Evolutionary conservation across 2,888 invertebrate genomes (phyloP).

Genomic region (Rotaria socialis): DNA sequence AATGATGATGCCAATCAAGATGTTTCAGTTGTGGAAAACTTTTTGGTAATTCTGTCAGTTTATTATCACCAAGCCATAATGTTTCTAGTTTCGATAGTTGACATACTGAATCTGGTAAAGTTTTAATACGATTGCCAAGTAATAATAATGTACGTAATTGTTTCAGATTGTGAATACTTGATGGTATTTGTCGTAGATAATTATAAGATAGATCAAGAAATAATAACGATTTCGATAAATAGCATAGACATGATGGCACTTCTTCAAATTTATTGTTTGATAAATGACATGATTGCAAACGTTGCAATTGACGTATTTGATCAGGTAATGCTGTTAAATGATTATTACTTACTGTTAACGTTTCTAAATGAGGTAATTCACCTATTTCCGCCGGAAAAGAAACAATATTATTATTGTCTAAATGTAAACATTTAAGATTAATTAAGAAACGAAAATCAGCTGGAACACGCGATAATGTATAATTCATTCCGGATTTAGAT

Average conservation of each 20-base stretch:
- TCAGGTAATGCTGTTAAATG: neutral
- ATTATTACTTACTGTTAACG: slow-evolving; percentile 20
- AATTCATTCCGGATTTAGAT: slow-evolving; percentile 18
- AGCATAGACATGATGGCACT: slow-evolving; percentile 21
- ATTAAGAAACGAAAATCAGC: neutral
- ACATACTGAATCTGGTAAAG: neutral
- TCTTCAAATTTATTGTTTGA: slow-evolving; percentile 28
- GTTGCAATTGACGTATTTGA: neutral
- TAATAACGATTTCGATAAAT: neutral
- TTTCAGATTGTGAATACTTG: neutral
- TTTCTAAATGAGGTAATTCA: neutral
- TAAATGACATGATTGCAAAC: slow-evolving; percentile 11
- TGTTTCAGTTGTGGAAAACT: neutral
- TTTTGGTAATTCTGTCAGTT: slow-evolving; percentile 25
- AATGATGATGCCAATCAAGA: slow-evolving; percentile 34
- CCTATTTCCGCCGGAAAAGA: neutral
- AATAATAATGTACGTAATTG: slow-evolving; percentile 5
- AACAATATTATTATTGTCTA: slow-evolving; percentile 34
- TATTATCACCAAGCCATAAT: slow-evolving; percentile 40
- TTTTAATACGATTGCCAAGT: slow-evolving; percentile 11
- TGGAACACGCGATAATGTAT: slow-evolving; percentile 23
- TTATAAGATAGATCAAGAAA: slow-evolving; percentile 38
- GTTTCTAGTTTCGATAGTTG: slow-evolving; percentile 22
- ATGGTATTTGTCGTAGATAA: neutral
- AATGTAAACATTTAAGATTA: neutral